phyloP scores from a whole-genome alignment of 2,797 vertebrate species.

The Rhinichthys osculus region DNA sequence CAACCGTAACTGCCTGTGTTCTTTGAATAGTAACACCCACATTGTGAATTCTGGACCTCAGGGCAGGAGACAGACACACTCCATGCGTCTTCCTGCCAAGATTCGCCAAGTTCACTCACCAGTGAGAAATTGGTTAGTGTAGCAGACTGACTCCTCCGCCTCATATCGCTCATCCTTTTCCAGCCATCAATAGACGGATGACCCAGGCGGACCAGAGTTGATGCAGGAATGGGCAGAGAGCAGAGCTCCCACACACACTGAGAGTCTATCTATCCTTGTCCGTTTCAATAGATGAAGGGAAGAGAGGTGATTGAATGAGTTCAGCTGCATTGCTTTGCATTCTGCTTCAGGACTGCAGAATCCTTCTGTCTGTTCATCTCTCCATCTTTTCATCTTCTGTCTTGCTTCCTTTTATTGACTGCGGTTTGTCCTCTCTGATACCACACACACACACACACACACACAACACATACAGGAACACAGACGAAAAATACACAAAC shows the following conservation, averaged over 20 bases:
- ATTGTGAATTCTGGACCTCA: conserved; percentile 37
- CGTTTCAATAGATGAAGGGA: conserved; percentile 39
- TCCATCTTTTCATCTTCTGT: conserved; percentile 7
- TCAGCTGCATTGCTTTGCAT: conserved; percentile 24
- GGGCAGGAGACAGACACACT: conserved; percentile 21
- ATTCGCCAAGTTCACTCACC: conserved; percentile 36
- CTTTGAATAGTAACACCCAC: conserved; percentile 26
- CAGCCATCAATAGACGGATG: conserved; percentile 40
- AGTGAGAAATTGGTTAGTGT: conserved; percentile 42
- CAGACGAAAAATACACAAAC: neutral
- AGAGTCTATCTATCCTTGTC: conserved; percentile 27
- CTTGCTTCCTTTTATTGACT: conserved; percentile 13
- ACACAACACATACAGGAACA: neutral
- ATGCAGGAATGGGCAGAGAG: conserved; percentile 22
- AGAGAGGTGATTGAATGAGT: conserved; percentile 35
- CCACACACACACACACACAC: neutral
- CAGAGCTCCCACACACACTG: conserved; percentile 18
- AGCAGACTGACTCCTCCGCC: conserved; percentile 27
- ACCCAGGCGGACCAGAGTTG: conserved; percentile 12
- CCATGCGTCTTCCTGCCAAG: conserved; percentile 15
- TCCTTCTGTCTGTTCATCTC: conserved; percentile 12
- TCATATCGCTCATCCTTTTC: conserved; percentile 39
- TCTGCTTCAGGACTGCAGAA: conserved; percentile 3
- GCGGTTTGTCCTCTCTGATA: conserved; percentile 23
- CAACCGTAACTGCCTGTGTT: neutral